Evolutionary conservation across 2,888 invertebrate species (phyloP).

Genomic region (Drosophila colorata): DNA sequence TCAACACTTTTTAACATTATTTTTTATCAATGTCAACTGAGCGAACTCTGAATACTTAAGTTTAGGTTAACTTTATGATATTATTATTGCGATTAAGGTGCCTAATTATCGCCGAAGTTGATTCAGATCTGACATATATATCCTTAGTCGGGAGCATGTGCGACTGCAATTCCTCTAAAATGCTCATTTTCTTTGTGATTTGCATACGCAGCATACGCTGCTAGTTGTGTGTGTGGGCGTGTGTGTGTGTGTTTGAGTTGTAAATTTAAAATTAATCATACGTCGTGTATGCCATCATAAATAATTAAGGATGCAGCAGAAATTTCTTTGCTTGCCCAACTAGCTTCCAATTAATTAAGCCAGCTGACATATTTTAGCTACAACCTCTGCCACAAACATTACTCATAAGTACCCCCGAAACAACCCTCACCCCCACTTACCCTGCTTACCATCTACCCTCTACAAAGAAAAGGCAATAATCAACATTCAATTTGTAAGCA

Average conservation of each 20-base stretch:
- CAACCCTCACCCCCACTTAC: neutral
- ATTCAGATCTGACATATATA: neutral
- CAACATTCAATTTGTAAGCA: conserved; percentile 42
- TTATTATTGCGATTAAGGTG: too few species aligned
- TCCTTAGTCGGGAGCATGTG: neutral
- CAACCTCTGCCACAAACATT: conserved; percentile 11
- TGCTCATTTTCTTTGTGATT: neutral
- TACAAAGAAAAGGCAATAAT: conserved; percentile 18
- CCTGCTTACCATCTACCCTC: too few species aligned
- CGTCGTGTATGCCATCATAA: conserved; percentile 24
- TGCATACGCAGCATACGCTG: conserved; percentile 14
- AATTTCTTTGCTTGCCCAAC: conserved; percentile 19
- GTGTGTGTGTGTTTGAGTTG: neutral
- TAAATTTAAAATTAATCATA: conserved; percentile 43
- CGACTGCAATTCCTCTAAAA: neutral
- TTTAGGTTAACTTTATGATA: too few species aligned
- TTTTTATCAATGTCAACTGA: too few species aligned
- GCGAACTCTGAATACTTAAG: too few species aligned
- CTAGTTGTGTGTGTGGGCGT: conserved; percentile 3
- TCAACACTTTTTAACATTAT: too few species aligned
- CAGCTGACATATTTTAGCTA: conserved; percentile 26
- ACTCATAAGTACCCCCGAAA: conserved; percentile 37
- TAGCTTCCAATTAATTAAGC: conserved; percentile 46
- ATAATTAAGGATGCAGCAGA: conserved; percentile 15
- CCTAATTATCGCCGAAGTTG: too few species aligned